phyloP scores from a whole-genome alignment of 2,113 vertebrate genomes.

The Pterocles burchelli region DNA sequence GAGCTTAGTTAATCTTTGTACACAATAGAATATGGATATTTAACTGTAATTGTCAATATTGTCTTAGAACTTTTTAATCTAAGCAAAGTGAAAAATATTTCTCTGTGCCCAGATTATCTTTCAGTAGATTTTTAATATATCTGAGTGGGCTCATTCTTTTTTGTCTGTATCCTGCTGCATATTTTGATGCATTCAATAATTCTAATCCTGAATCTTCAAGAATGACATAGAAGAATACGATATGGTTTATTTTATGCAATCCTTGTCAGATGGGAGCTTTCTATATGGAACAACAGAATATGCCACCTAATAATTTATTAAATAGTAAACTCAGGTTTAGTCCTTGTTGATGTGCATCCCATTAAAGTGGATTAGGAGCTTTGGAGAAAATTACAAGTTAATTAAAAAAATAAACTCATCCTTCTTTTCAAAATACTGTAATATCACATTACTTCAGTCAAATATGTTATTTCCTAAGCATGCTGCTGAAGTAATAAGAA shows the following conservation, averaged over 20 bases:
- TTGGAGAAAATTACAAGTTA: not conserved
- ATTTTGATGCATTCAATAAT: not conserved
- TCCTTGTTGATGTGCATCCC: not conserved
- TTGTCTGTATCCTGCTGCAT: not conserved
- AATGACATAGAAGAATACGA: not conserved
- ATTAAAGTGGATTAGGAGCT: not conserved
- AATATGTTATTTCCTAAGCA: not conserved
- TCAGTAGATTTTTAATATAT: not conserved
- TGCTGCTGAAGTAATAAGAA: not conserved
- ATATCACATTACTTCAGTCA: not conserved
- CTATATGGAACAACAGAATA: not conserved
- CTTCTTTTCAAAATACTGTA: not conserved
- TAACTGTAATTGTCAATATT: not conserved
- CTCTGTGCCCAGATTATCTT: not conserved
- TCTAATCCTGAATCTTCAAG: not conserved
- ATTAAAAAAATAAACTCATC: not conserved
- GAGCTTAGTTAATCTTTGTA: not conserved
- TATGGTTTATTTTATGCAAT: not conserved
- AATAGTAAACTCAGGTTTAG: not conserved
- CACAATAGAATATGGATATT: not conserved
- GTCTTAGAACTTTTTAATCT: not conserved
- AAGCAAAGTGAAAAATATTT: not conserved
- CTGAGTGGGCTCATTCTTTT: not conserved
- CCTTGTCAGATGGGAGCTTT: not conserved
- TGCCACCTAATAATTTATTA: not conserved